Base-by-base conservation (phyloP, 2,888 invertebrate genomes). In the Buathra laborator region DNA sequence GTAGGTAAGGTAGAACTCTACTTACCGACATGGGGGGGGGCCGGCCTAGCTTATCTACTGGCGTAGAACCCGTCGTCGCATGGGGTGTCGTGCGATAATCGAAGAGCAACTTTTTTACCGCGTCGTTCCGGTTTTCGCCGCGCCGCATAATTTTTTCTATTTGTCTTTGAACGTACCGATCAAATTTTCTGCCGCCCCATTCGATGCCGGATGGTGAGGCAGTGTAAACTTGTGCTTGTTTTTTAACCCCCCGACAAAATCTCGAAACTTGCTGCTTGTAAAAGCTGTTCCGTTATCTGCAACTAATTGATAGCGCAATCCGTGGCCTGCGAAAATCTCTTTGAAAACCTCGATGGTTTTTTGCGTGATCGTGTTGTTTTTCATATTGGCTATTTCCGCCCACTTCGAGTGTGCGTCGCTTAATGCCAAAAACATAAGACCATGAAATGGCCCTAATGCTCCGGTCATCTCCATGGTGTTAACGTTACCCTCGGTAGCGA, bases 401-500 rank as follows among this genome's bases (percentile, higher is more conserved):
- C 85, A 86, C 53, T 86, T 88, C 32, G 82, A 83, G 51, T 82
- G 77, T 7, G 86, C 66, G 62, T 87, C 85, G 32, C 85, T 74
- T 48, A 84, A 51, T 6, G 84, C 77, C 44, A 86, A 12, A 48
- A 78, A 85, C 48, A 46, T 84, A 48, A 64, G 70, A 19, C 78
- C 83, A 14, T 80, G 48, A 71, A 84, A 85, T 14, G 87, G 87
- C 9, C 76, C 81, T 37, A 76, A 72, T 72, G 43, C 16, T 53
- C 66, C 37, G 83, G 77, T 44, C 72, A 85, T 43, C 51, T 64
- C 83, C 80, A 87, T 16, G 83, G 74, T 24, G 79, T 72, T 14
- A 74, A 51, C 43, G 53, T 46, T 59, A 67, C 46, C 46, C 51
- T 12, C 44, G 37, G 43, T 48, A 80, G 83, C 32, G 62, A 48